Percentiles rank a stretch among this genome's conserved stretches.
phyloP scores from a whole-genome alignment of 2,888 invertebrate species.

The Drosophila diplacantha region DNA sequence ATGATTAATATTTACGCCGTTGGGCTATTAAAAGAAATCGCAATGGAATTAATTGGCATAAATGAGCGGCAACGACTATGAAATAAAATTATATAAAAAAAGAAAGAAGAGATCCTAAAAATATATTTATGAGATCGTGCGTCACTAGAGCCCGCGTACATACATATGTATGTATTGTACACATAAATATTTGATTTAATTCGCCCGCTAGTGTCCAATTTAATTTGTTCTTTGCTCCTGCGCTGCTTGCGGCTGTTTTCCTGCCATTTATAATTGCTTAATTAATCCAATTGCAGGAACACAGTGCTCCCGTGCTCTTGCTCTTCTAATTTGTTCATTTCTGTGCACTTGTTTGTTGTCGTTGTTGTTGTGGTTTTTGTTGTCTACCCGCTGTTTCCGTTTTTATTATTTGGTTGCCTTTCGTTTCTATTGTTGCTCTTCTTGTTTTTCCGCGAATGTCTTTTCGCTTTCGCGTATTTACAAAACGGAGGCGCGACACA shows the following conservation, averaged over 20 bases:
- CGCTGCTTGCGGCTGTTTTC: slow-evolving; percentile 26
- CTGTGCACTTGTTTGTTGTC: slow-evolving; percentile 1
- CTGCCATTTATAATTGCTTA: slow-evolving; percentile 59
- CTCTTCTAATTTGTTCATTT: slow-evolving; percentile 15
- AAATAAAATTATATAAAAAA: slow-evolving; percentile 41
- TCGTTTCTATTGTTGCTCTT: slow-evolving; percentile 22
- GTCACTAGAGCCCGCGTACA: slow-evolving; percentile 27
- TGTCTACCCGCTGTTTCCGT: slow-evolving; percentile 48
- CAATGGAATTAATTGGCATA: slow-evolving; percentile 41
- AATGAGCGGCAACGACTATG: slow-evolving; percentile 33
- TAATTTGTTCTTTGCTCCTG: slow-evolving; percentile 25
- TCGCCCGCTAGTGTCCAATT: slow-evolving; percentile 41
- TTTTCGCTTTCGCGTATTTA: slow-evolving; percentile 68
- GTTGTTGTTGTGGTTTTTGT: slow-evolving; percentile 7
- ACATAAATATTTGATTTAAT: slow-evolving; percentile 38
- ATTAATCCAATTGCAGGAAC: slow-evolving; percentile 66
- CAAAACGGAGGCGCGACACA: slow-evolving; percentile 75
- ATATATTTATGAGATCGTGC: slow-evolving; percentile 42
- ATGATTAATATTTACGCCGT: slow-evolving; percentile 29
- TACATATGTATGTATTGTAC: slow-evolving; percentile 24
- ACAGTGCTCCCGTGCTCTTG: slow-evolving; percentile 17
- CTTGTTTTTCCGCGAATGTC: slow-evolving; percentile 23
- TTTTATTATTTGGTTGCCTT: slow-evolving; percentile 33
- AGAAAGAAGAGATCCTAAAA: slow-evolving; percentile 27
- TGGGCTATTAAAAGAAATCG: slow-evolving; percentile 44